These are phyloP conservation scores for Telmatherina bonti DNA, from an alignment of 2,797 vertebrate species.

Conservation along the genomic window DNA sequence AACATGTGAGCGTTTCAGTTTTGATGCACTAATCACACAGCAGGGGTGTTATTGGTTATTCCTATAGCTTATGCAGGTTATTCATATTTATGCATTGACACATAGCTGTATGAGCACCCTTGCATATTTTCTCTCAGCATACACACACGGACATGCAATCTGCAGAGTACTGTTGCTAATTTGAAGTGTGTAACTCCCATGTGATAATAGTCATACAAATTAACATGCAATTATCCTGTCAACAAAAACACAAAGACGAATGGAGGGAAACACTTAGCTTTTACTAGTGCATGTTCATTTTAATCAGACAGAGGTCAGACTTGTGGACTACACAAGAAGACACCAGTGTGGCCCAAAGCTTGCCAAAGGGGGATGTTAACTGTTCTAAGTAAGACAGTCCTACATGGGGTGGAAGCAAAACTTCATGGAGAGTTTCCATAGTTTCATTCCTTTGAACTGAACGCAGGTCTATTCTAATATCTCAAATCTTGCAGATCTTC, in stretches of 20 bases:
- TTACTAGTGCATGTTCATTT: conserved; percentile 32
- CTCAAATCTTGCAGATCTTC: conserved; percentile 35
- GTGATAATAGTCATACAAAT: conserved; percentile 63
- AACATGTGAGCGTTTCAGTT: conserved; percentile 28
- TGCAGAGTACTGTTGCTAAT: conserved; percentile 45
- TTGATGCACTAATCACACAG: conserved; percentile 57
- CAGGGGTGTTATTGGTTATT: conserved; percentile 40
- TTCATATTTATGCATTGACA: conserved; percentile 45
- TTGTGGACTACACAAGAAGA: conserved; percentile 23
- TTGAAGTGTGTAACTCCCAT: conserved; percentile 45
- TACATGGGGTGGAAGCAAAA: conserved; percentile 19
- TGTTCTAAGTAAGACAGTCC: conserved; percentile 42
- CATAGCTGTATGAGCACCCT: conserved; percentile 15
- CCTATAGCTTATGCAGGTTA: conserved; percentile 41
- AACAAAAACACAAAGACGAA: conserved; percentile 49
- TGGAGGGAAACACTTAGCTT: conserved; percentile 50
- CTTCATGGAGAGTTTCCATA: conserved; percentile 23
- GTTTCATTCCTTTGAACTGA: conserved; percentile 20
- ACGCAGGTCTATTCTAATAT: conserved; percentile 29
- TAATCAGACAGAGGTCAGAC: conserved; percentile 40
- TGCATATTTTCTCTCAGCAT: neutral
- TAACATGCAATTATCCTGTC: conserved; percentile 66
- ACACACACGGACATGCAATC: conserved; percentile 20
- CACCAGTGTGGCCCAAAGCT: conserved; percentile 29
- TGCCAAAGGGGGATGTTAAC: neutral